Conservation (phyloP, 2,797 vertebrate genomes). For the Oreonectes daqikongensis region DNA sequence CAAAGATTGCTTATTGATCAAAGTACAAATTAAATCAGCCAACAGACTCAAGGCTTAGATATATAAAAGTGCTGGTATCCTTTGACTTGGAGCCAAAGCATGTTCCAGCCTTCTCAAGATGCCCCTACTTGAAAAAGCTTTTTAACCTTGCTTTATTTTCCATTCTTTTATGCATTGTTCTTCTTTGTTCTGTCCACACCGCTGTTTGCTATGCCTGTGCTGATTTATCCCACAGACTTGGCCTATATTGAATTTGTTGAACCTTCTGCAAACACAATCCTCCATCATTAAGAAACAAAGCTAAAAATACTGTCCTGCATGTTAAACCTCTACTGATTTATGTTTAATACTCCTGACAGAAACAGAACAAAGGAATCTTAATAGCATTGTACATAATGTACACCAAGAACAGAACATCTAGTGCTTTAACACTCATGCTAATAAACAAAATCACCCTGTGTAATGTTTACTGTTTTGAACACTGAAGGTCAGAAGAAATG, state of each 20-base stretch:
- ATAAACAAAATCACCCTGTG: not conserved
- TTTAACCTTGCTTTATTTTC: slow-evolving; percentile 43
- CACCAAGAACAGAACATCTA: not conserved
- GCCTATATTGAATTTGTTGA: slow-evolving; percentile 5
- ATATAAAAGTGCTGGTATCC: slow-evolving; percentile 32
- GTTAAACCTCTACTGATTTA: not conserved
- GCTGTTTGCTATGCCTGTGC: not conserved
- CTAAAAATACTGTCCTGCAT: slow-evolving; percentile 9
- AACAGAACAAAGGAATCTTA: slow-evolving; percentile 21
- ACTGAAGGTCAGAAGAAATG: not conserved
- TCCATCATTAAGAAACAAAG: slow-evolving; percentile 27
- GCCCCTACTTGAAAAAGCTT: slow-evolving; percentile 9
- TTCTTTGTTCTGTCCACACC: not conserved
- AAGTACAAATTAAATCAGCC: slow-evolving; percentile 57
- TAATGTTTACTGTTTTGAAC: slow-evolving; percentile 8
- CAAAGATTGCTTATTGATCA: slow-evolving; percentile 67
- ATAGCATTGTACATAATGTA: not conserved
- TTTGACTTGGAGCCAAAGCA: slow-evolving; percentile 25
- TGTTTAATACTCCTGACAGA: slow-evolving; percentile 7
- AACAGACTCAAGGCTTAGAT: slow-evolving; percentile 47
- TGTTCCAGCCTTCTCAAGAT: slow-evolving; percentile 35
- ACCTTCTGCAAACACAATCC: slow-evolving; percentile 2
- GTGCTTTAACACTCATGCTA: not conserved
- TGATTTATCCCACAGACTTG: slow-evolving; percentile 3
- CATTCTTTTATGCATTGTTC: not conserved